These are phyloP conservation scores for Ips typographus DNA, from an alignment of 1,140 invertebrate species.

Conservation along the genomic window DNA sequence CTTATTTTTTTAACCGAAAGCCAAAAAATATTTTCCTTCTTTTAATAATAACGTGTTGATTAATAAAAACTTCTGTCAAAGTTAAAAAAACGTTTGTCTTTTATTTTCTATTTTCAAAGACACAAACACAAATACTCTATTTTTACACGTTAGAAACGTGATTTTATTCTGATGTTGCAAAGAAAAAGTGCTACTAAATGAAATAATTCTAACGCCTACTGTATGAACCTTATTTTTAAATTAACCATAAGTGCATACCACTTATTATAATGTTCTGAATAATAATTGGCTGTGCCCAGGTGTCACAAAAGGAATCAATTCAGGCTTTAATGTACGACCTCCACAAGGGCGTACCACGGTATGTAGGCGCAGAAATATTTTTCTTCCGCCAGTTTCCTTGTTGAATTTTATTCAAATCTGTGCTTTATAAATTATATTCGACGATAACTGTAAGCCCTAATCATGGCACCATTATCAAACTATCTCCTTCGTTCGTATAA, in stretches of 20 bases:
- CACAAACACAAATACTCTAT: too few relatives aligned
- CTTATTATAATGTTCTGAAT: neutral
- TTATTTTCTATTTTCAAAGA: too few relatives aligned
- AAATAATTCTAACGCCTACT: too few relatives aligned
- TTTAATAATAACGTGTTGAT: too few relatives aligned
- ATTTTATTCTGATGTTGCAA: too few relatives aligned
- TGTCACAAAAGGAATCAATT: neutral
- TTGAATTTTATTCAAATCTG: neutral
- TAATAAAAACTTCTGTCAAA: too few relatives aligned
- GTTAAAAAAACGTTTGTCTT: too few relatives aligned
- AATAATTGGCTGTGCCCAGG: slow-evolving; percentile 4
- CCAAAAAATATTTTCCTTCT: too few relatives aligned
- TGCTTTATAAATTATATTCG: neutral
- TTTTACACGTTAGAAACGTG: too few relatives aligned
- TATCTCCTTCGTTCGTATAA: neutral
- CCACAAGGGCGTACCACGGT: neutral
- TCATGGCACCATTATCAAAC: neutral
- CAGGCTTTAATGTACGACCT: neutral
- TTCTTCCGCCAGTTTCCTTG: neutral
- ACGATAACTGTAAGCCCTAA: neutral
- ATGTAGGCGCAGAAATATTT: neutral
- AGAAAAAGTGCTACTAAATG: too few relatives aligned
- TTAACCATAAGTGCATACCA: neutral
- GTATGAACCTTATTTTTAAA: too few relatives aligned
- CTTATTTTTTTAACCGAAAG: too few relatives aligned